A percentile compares a stretch with the other conserved stretches of the same genome.
Conservation (phyloP, 1,140 invertebrate genomes). For the Wasmannia auropunctata region DNA sequence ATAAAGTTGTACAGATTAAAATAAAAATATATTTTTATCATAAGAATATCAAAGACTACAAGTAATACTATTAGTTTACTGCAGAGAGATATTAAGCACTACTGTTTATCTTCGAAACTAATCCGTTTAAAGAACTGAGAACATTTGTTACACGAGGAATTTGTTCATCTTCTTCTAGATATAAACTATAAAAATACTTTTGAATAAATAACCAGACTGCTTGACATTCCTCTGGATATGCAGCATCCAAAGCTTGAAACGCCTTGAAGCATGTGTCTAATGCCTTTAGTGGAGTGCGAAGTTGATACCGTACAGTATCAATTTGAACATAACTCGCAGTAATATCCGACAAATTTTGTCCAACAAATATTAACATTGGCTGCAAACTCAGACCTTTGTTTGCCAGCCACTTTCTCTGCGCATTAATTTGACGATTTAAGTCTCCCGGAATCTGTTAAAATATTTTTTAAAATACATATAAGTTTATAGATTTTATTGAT, state of each 20-base stretch:
- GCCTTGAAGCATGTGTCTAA: conserved; percentile 6
- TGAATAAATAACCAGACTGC: not conserved
- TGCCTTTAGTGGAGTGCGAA: not conserved
- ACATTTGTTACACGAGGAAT: conserved; percentile 9
- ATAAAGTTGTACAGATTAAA: no score
- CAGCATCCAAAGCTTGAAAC: not conserved
- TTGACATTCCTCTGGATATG: not conserved
- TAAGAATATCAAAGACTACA: no score
- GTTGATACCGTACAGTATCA: not conserved
- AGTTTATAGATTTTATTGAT: not conserved
- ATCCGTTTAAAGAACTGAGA: not conserved
- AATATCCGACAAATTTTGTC: not conserved
- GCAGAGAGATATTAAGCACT: not conserved
- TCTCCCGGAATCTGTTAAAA: not conserved
- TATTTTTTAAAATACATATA: not conserved
- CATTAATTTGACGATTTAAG: not conserved
- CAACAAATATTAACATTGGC: conserved; percentile 12
- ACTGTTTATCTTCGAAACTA: not conserved
- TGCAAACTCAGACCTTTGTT: not conserved
- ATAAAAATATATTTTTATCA: no score
- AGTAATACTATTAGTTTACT: no score
- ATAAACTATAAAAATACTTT: conserved; percentile 13
- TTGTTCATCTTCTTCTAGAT: not conserved
- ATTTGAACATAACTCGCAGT: conserved; percentile 18
- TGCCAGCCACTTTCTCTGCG: not conserved